Percentiles rank a stretch among this genome's conserved stretches.
phyloP scores from a whole-genome alignment of 2,113 vertebrate species.

The Pandion haliaetus region DNA sequence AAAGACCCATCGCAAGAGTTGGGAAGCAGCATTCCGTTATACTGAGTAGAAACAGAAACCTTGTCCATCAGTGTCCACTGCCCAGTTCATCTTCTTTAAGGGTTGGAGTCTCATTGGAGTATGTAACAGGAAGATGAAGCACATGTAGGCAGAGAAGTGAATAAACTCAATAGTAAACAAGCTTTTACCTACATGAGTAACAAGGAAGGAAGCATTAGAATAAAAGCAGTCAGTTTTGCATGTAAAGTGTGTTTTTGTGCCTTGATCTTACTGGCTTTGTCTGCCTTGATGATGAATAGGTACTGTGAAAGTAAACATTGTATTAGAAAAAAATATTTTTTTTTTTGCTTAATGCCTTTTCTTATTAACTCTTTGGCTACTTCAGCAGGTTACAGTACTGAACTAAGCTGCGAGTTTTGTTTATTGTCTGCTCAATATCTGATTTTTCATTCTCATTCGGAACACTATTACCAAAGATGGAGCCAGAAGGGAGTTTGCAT shows the following conservation, averaged over 20 bases:
- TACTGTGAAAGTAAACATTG: not conserved
- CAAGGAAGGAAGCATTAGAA: not conserved
- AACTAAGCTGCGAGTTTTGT: not conserved
- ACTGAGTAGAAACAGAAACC: not conserved
- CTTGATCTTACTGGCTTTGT: not conserved
- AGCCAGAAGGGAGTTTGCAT: not conserved
- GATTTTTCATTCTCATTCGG: fast-evolving
- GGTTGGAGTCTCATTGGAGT: not conserved
- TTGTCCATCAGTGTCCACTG: not conserved
- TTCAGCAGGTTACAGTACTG: not conserved
- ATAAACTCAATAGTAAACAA: not conserved
- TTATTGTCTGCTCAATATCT: not conserved
- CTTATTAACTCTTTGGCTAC: not conserved
- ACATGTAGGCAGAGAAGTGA: not conserved
- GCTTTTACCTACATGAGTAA: not conserved
- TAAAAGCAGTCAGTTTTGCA: not conserved
- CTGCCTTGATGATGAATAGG: not conserved
- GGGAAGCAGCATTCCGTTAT: not conserved
- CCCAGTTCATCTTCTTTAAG: not conserved
- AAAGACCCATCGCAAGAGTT: not conserved
- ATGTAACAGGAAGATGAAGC: not conserved
- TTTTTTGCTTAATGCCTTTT: not conserved
- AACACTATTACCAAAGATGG: not conserved
- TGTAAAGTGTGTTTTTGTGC: not conserved
- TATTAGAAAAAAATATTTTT: not conserved